phyloP scores from a whole-genome alignment of 2,113 vertebrate species.

The Acinonyx jubatus region DNA sequence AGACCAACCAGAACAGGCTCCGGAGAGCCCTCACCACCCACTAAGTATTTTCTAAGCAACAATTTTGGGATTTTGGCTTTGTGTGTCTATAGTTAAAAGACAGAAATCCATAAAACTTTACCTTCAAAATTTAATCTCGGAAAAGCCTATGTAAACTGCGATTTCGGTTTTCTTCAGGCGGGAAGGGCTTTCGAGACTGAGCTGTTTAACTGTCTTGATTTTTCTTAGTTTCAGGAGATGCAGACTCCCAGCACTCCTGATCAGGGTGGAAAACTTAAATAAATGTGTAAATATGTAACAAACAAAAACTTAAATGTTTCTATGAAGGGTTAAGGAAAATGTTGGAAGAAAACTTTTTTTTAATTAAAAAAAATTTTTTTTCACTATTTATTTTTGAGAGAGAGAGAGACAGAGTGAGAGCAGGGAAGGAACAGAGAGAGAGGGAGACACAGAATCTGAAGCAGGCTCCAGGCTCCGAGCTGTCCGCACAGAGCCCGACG shows the following conservation, averaged over 20 bases:
- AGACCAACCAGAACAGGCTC: background rate
- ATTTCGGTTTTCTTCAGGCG: conserved; percentile 8
- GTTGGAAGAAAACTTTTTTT: background rate
- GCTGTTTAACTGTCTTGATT: background rate
- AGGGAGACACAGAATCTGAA: too few relatives aligned
- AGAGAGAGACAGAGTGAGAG: too few relatives aligned
- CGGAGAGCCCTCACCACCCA: background rate
- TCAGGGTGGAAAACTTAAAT: background rate
- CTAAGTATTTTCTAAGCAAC: background rate
- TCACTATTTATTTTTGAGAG: too few relatives aligned
- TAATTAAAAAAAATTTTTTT: too few relatives aligned
- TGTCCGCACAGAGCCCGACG: background rate
- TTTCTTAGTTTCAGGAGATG: conserved; percentile 17
- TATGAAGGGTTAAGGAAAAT: background rate
- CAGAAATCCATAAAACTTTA: background rate
- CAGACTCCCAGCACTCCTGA: background rate
- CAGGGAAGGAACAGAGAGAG: too few relatives aligned
- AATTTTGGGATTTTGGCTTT: conserved; percentile 20
- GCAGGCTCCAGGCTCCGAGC: too few relatives aligned
- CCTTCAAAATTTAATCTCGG: conserved; percentile 20
- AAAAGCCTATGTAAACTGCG: conserved; percentile 2
- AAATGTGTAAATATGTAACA: too few relatives aligned
- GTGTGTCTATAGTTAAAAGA: background rate
- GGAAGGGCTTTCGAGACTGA: background rate
- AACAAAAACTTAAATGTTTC: background rate